Evolutionary conservation across 1,140 invertebrate genomes (phyloP).

Genomic region (Pseudoatta argentina): DNA sequence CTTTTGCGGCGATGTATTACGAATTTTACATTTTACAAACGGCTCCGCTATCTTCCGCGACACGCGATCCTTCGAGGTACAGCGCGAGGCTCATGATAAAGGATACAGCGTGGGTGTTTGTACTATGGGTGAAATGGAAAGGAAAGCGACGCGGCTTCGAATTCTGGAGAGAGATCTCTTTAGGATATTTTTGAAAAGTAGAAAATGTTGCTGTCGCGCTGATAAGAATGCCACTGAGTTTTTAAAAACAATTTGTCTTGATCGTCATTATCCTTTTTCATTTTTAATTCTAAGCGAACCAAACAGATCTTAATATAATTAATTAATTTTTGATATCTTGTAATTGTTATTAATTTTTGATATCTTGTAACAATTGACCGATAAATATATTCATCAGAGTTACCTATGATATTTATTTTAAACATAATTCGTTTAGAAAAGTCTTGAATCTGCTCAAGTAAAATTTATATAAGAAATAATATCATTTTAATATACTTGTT

Average conservation of each 20-base stretch:
- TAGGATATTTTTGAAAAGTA: slow-evolving; percentile 30
- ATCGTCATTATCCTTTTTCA: background rate
- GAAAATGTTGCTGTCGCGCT: slow-evolving; percentile 34
- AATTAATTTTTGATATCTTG: background rate
- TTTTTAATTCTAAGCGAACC: background rate
- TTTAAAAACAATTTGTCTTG: background rate
- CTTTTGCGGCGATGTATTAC: slow-evolving; percentile 85
- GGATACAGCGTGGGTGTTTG: slow-evolving; percentile 57
- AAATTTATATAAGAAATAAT: slow-evolving; percentile 5
- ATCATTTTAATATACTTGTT: background rate
- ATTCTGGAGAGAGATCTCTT: slow-evolving; percentile 42
- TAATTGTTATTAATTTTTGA: background rate
- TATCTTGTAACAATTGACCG: background rate
- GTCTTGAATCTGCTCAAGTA: background rate
- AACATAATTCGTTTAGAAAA: background rate
- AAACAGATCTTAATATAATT: background rate
- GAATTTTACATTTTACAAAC: slow-evolving; percentile 86
- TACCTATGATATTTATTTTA: background rate
- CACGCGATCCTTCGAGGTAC: slow-evolving; percentile 83
- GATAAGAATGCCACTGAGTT: background rate
- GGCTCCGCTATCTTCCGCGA: slow-evolving; percentile 82
- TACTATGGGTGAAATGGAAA: slow-evolving; percentile 59
- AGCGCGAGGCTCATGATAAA: slow-evolving; percentile 78
- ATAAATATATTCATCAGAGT: background rate
- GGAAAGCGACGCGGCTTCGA: slow-evolving; percentile 60